Conservation (phyloP, 2,797 vertebrate species). For the Thunnus albacares region DNA sequence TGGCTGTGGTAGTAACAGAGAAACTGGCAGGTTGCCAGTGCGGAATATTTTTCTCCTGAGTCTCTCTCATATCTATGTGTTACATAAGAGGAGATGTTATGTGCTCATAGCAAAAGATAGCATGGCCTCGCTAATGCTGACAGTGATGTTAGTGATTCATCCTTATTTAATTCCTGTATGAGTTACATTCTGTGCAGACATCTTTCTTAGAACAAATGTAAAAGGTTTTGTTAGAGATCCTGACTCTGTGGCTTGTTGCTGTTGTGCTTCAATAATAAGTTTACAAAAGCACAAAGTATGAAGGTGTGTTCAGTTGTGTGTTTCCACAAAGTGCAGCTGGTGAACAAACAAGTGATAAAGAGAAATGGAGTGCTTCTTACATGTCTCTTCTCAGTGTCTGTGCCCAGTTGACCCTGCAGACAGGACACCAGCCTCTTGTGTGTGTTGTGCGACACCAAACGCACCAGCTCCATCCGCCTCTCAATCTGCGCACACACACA, state of each 20-base stretch:
- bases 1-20: slow-evolving; percentile 7
- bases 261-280: background rate
- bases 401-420: slow-evolving; percentile 93
- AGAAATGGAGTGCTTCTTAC: slow-evolving; percentile 80
- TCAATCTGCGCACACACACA: slow-evolving; percentile 88
- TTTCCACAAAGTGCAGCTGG: background rate
- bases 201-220: background rate
- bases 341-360: background rate
- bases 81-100: slow-evolving; percentile 54
- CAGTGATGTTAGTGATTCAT: slow-evolving; percentile 18
- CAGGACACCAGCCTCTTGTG: slow-evolving; percentile 92
- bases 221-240: background rate
- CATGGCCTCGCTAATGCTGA: slow-evolving; percentile 22
- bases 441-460: slow-evolving; percentile 92
- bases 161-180: slow-evolving; percentile 13
- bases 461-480: slow-evolving; percentile 92
- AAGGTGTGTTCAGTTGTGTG: background rate
- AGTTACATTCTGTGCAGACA: background rate
- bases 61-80: slow-evolving; percentile 56
- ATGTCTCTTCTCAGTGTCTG: slow-evolving; percentile 94
- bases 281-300: background rate
- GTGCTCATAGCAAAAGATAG: slow-evolving; percentile 47
- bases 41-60: slow-evolving; percentile 65
- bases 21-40: slow-evolving; percentile 33
- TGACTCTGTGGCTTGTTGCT: slow-evolving; percentile 13